Conservation (phyloP, 2,113 vertebrate genomes). For the Ursus arctos region DNA sequence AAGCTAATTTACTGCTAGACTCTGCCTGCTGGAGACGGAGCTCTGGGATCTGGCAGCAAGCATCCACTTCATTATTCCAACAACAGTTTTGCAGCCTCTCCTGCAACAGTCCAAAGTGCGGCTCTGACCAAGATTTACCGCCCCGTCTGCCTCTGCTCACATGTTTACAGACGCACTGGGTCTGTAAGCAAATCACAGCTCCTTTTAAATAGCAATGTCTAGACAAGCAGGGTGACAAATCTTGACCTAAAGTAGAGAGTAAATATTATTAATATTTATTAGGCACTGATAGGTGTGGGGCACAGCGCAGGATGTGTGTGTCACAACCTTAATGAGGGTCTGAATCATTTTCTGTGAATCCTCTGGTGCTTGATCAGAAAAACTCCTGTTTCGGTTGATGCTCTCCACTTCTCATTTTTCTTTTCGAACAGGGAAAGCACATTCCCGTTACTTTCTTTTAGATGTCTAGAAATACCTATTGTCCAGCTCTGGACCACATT, state of each 20-base stretch:
- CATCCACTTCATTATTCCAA: slow-evolving; percentile 68
- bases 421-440: background rate
- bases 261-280: slow-evolving; percentile 77
- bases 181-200: slow-evolving; percentile 61
- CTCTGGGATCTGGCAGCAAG: slow-evolving; percentile 80
- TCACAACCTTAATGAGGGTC: slow-evolving; percentile 60
- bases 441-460: background rate
- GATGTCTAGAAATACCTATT: slow-evolving; percentile 33
- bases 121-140: slow-evolving; percentile 55
- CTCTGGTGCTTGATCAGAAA: background rate
- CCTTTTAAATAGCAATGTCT: slow-evolving; percentile 67
- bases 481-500: slow-evolving; percentile 31
- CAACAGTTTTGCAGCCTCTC: slow-evolving; percentile 62
- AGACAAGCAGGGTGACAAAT: slow-evolving; percentile 70
- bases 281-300: slow-evolving; percentile 58
- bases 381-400: background rate
- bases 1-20: slow-evolving; percentile 85
- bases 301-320: background rate
- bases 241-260: slow-evolving; percentile 46
- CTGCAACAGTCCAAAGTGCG: slow-evolving; percentile 48
- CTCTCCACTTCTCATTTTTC: slow-evolving; percentile 50
- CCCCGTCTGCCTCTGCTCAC: background rate
- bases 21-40: slow-evolving; percentile 78
- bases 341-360: slow-evolving; percentile 42
- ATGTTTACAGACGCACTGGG: slow-evolving; percentile 48